A percentile compares a stretch with the other conserved stretches of the same genome.
Conservation (phyloP, 2,888 invertebrate species). For the Tineola bisselliella region DNA sequence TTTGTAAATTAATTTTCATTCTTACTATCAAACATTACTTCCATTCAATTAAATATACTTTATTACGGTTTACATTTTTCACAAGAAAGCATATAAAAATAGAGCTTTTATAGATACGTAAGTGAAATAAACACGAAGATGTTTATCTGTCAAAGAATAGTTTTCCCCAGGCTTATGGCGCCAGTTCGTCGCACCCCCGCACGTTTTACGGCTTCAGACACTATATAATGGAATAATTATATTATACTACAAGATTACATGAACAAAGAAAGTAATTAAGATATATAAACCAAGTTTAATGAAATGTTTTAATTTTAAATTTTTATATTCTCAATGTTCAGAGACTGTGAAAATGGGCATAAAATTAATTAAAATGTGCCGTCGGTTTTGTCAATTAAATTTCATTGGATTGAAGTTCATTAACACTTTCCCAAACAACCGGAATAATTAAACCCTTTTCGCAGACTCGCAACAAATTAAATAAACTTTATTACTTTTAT, state of each 20-base stretch:
- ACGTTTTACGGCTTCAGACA: conserved; percentile 4
- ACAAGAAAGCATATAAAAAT: too few relatives aligned
- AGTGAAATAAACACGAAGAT: not conserved
- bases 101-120: not conserved
- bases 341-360: not conserved
- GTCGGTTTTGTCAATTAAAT: not conserved
- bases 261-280: not conserved
- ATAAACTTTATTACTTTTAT: not conserved
- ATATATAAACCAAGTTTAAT: too few relatives aligned
- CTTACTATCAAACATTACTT: too few relatives aligned
- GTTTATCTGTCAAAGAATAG: not conserved
- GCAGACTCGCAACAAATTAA: not conserved
- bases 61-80: too few relatives aligned
- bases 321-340: too few relatives aligned
- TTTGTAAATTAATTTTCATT: too few relatives aligned
- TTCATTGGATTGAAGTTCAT: conserved; percentile 1
- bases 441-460: not conserved
- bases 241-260: not conserved
- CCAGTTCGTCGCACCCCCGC: not conserved
- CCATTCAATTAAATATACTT: too few relatives aligned
- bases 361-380: not conserved
- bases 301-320: too few relatives aligned
- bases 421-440: not conserved
- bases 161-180: not conserved
- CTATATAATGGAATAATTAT: not conserved